Conservation (phyloP, 2,888 invertebrate species). For the Nomada fabriciana region DNA sequence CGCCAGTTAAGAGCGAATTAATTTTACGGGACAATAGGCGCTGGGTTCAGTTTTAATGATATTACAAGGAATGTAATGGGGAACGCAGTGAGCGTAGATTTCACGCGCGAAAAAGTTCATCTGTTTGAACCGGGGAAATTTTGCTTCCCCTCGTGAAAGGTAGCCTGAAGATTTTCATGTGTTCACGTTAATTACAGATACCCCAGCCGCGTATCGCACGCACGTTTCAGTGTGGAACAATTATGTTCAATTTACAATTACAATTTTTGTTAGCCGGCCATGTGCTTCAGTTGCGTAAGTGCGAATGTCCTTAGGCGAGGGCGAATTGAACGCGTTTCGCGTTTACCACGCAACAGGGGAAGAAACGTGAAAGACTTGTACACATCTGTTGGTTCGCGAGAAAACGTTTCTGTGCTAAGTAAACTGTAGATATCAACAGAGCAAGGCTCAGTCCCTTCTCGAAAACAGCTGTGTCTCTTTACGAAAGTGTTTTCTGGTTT, state of each 20-base stretch:
- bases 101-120: not conserved
- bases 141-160: not conserved
- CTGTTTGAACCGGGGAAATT: too few species aligned
- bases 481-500: conserved; percentile 25
- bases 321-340: conserved; percentile 9
- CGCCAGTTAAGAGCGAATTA: not conserved
- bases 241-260: not conserved
- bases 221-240: not conserved
- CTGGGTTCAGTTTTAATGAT: not conserved
- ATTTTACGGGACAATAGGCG: conserved; percentile 1
- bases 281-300: too few species aligned
- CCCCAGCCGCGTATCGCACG: too few species aligned
- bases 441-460: conserved; percentile 24
- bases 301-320: not conserved
- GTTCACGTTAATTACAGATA: not conserved
- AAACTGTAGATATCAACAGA: conserved; percentile 34
- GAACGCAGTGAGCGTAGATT: not conserved
- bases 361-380: not conserved
- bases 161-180: not conserved
- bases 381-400: conserved; percentile 29
- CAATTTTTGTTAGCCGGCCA: not conserved
- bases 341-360: not conserved
- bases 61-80: not conserved
- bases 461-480: conserved; percentile 53
- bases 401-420: conserved; percentile 21